Conservation (phyloP, 1,140 invertebrate species). For the Papilio dardanus region DNA sequence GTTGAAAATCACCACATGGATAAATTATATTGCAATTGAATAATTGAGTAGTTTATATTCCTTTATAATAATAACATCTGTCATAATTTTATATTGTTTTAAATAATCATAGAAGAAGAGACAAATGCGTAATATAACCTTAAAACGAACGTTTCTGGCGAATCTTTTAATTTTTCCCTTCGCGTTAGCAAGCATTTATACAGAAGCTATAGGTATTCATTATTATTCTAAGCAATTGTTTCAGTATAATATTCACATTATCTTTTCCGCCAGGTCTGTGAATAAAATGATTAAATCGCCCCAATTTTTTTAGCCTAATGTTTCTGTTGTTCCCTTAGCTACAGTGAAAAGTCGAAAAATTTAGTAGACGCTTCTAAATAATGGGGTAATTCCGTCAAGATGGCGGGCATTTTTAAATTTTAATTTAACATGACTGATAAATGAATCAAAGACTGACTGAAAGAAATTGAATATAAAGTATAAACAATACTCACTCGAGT, state of each 20-base stretch:
- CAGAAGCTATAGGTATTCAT: constrained; percentile 60
- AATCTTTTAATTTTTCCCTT: constrained; percentile 33
- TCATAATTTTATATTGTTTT: not conserved
- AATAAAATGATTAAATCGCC: constrained; percentile 71
- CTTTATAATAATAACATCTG: not conserved
- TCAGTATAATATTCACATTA: constrained; percentile 71
- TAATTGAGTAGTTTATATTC: constrained; percentile 1
- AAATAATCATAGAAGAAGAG: not conserved
- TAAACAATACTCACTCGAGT: not conserved
- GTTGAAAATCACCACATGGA: constrained; percentile 41
- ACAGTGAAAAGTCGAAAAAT: constrained; percentile 44
- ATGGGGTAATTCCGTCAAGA: constrained; percentile 47
- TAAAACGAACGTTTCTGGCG: not conserved
- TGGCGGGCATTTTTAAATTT: constrained; percentile 42
- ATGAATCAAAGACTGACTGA: constrained; percentile 32
- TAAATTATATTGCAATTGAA: constrained; percentile 38
- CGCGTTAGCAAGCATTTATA: constrained; percentile 48
- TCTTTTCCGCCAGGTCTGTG: constrained; percentile 57
- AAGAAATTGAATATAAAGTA: not conserved
- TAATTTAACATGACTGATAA: constrained; percentile 28
- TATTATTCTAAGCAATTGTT: constrained; percentile 68
- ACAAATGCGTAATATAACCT: constrained; percentile 1
- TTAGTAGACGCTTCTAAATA: constrained; percentile 50
- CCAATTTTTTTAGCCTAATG: constrained; percentile 57
- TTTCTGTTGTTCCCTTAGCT: constrained; percentile 44